These are phyloP conservation scores for Cheirogaleus major DNA, from an alignment of 2,797 vertebrate genomes.

Conservation along the genomic window DNA sequence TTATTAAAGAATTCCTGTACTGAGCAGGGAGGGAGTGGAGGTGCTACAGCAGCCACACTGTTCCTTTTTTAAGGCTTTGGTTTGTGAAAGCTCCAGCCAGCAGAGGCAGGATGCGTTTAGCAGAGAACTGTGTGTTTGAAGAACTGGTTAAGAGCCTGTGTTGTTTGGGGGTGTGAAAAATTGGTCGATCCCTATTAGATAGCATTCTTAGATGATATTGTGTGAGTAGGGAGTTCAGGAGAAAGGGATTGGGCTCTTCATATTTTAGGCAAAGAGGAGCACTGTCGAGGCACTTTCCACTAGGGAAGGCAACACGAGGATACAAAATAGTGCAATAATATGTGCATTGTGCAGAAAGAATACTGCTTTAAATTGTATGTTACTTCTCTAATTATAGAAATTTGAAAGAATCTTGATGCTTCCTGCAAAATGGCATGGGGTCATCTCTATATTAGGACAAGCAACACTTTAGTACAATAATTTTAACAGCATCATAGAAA, in stretches of 20 bases:
- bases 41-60: background rate
- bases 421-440: constrained; percentile 50
- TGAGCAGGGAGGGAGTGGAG: constrained; percentile 3
- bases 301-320: constrained; percentile 44
- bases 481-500: constrained; percentile 56
- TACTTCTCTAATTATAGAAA: constrained; percentile 23
- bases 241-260: background rate
- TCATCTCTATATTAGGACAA: constrained; percentile 41
- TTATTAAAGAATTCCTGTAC: constrained; percentile 43
- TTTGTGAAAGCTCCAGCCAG: constrained; percentile 52
- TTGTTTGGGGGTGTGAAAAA: constrained; percentile 13
- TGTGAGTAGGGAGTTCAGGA: fast-evolving
- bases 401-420: background rate
- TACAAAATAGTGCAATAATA: constrained; percentile 64
- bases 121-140: constrained; percentile 20
- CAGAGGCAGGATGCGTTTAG: constrained; percentile 59
- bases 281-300: constrained; percentile 15
- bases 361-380: constrained; percentile 29
- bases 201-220: background rate
- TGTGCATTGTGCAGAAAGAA: constrained; percentile 61
- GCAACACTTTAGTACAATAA: background rate
- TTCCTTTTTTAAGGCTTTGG: constrained; percentile 57
- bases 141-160: fast-evolving
- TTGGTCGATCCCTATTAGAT: background rate
- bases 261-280: constrained; percentile 55